These are phyloP conservation scores for Aphaenogaster ashmeadi DNA, from an alignment of 1,140 invertebrate species.

Conservation along the genomic window DNA sequence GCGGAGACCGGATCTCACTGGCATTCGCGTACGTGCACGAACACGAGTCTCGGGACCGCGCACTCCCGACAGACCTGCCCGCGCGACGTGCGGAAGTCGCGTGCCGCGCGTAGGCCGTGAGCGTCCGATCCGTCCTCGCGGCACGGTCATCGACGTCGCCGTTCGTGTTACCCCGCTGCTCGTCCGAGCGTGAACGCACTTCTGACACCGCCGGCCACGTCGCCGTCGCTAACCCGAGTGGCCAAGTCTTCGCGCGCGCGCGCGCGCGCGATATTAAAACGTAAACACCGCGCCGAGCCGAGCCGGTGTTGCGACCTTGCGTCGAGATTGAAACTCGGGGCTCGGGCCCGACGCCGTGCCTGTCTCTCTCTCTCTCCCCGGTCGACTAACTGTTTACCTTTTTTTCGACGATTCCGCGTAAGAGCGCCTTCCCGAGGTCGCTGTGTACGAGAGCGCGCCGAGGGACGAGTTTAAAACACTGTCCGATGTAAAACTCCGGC, in stretches of 20 bases:
- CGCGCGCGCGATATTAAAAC: slow-evolving; percentile 29
- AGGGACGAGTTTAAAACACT: background rate
- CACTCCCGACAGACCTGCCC: background rate
- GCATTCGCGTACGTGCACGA: background rate
- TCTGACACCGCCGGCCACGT: background rate
- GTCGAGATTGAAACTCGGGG: background rate
- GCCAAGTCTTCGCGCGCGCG: slow-evolving; percentile 3
- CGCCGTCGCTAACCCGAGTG: background rate
- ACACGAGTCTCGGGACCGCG: background rate
- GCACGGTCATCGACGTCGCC: slow-evolving; percentile 44
- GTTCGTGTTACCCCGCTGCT: background rate
- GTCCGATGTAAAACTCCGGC: background rate
- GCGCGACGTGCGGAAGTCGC: slow-evolving; percentile 13
- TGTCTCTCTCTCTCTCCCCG: background rate
- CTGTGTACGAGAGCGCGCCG: background rate
- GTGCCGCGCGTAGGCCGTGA: slow-evolving; percentile 27
- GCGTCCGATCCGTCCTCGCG: slow-evolving; percentile 25
- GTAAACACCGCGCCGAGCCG: slow-evolving; percentile 26
- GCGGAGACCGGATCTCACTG: background rate
- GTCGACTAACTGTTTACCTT: slow-evolving; percentile 50
- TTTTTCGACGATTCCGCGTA: slow-evolving; percentile 12
- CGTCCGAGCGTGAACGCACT: slow-evolving; percentile 26
- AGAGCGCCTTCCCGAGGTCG: background rate
- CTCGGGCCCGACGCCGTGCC: background rate
- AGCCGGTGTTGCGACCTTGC: slow-evolving; percentile 37